Percentiles rank a stretch among this genome's conserved stretches.
Conservation (phyloP, 2,888 invertebrate species). For the Agrochola macilenta region DNA sequence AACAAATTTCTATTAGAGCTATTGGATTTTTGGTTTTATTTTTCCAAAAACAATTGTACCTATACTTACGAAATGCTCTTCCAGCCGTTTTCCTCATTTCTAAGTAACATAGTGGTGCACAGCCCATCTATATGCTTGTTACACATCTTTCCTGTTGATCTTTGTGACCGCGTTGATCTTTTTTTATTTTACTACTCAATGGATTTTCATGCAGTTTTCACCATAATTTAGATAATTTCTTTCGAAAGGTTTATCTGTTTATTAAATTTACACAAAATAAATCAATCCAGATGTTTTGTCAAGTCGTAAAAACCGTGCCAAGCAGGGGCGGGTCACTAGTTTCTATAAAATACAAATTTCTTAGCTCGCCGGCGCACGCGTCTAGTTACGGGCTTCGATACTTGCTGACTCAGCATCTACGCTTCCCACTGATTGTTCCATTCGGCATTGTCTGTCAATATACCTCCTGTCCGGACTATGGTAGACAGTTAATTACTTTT, state of each 20-base stretch:
- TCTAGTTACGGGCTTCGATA: constrained; percentile 82
- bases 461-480: constrained; percentile 55
- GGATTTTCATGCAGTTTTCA: neutral
- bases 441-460: constrained; percentile 88
- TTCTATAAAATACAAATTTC: constrained; percentile 48
- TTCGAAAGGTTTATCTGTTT: neutral
- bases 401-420: constrained; percentile 88
- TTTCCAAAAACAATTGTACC: neutral
- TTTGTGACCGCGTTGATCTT: too few relatives aligned
- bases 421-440: constrained; percentile 88
- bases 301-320: neutral
- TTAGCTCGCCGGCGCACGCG: constrained; percentile 70
- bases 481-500: constrained; percentile 88
- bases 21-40: neutral
- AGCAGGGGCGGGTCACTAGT: neutral
- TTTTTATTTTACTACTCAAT: too few relatives aligned
- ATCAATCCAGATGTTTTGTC: neutral
- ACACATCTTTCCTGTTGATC: too few relatives aligned
- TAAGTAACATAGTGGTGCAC: too few relatives aligned
- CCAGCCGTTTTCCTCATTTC: too few relatives aligned
- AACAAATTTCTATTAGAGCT: neutral
- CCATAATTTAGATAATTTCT: too few relatives aligned
- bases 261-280: neutral
- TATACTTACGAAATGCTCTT: too few relatives aligned
- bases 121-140: too few relatives aligned